Evolutionary conservation across 1,140 invertebrate genomes (phyloP).

Genomic region (Drosophila pectinifera): DNA sequence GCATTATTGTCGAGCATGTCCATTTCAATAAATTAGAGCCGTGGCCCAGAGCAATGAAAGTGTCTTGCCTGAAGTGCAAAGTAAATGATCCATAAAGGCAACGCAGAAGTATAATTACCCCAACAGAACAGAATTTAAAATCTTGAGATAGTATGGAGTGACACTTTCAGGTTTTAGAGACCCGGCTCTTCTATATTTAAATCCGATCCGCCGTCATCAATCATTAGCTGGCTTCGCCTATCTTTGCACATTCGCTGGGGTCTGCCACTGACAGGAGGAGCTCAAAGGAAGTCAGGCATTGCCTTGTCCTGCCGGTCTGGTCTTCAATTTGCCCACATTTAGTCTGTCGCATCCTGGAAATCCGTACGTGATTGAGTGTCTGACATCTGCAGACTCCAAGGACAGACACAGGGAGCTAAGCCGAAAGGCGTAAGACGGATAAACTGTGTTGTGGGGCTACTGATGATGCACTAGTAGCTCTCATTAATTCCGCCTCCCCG

Average conservation of each 20-base stretch:
- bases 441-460: slow-evolving; percentile 12
- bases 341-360: slow-evolving; percentile 20
- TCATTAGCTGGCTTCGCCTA: slow-evolving; percentile 28
- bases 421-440: slow-evolving; percentile 30
- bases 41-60: too few species aligned
- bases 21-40: slow-evolving; percentile 1
- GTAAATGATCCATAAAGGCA: too few species aligned
- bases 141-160: background rate
- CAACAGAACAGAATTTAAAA: too few species aligned
- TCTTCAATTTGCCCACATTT: slow-evolving; percentile 24
- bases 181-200: slow-evolving; percentile 6
- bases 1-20: slow-evolving; percentile 7
- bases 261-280: slow-evolving; percentile 13
- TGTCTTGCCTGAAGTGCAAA: too few species aligned
- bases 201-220: slow-evolving; percentile 15
- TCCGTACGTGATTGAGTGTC: slow-evolving; percentile 62
- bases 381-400: slow-evolving; percentile 53
- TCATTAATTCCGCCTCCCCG: slow-evolving; percentile 63
- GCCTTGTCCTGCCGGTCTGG: slow-evolving; percentile 22
- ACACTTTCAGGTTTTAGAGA: background rate
- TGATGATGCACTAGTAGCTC: slow-evolving; percentile 48
- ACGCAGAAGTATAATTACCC: too few species aligned
- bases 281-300: slow-evolving; percentile 8
- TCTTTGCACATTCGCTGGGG: background rate
- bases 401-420: slow-evolving; percentile 23